phyloP scores from a whole-genome alignment of 2,113 vertebrate species.

The Actenoides hombroni region DNA sequence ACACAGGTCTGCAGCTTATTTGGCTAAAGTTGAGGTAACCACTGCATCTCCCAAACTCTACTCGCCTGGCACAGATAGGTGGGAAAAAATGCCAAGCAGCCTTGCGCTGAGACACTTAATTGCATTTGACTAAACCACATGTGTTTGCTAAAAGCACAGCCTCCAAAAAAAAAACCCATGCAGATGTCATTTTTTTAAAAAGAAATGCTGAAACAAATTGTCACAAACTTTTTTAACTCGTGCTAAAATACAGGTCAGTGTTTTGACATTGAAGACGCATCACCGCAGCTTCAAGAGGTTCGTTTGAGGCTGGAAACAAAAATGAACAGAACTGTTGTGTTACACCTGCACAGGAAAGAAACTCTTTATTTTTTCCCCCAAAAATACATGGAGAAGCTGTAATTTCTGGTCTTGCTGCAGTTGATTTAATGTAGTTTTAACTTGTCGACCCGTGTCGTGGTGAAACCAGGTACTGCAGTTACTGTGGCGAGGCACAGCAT shows the following conservation, averaged over 20 bases:
- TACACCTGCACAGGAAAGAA: neutral
- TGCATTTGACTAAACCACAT: neutral
- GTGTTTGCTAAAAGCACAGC: neutral
- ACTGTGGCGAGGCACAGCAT: neutral
- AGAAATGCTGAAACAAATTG: neutral
- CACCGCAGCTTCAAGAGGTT: neutral
- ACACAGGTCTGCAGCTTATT: neutral
- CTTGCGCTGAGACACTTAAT: neutral
- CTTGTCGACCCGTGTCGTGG: neutral
- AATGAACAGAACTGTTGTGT: neutral
- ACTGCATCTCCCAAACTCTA: neutral
- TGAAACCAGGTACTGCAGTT: neutral
- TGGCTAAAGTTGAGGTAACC: neutral
- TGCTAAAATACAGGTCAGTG: neutral
- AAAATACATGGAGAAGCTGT: neutral
- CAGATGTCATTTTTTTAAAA: neutral
- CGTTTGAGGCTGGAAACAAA: neutral
- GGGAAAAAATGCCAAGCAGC: neutral
- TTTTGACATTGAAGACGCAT: neutral
- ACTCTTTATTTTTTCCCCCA: neutral
- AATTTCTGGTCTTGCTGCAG: neutral
- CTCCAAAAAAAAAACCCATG: neutral
- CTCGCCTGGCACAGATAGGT: neutral
- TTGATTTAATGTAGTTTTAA: neutral
- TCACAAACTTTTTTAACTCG: neutral